Conservation (phyloP, 2,797 vertebrate genomes). For the Pantherophis alleghaniensis region DNA sequence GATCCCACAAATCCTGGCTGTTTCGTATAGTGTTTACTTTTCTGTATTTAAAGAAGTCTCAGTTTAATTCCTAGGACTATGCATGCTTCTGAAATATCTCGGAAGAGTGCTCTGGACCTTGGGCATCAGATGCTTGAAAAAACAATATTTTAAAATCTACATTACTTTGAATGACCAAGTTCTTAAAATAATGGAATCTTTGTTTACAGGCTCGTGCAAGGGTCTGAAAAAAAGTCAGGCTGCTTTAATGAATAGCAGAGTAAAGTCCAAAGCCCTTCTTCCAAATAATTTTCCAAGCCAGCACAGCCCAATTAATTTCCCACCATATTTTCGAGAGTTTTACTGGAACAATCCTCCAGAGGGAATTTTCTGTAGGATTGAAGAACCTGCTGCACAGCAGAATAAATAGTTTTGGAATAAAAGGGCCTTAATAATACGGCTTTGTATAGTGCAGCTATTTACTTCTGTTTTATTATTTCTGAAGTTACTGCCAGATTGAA, state of each 20-base stretch:
- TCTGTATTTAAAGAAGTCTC: background rate
- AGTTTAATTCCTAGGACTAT: background rate
- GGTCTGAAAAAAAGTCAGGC: background rate
- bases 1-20: too few species aligned
- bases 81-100: background rate
- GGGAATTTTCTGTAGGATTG: background rate
- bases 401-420: background rate
- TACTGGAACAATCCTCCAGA: background rate
- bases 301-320: background rate
- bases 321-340: background rate
- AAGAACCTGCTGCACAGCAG: background rate
- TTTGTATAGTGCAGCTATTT: background rate
- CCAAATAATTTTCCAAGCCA: background rate
- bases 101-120: background rate
- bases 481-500: background rate
- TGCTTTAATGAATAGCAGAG: background rate
- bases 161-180: background rate
- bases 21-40: background rate
- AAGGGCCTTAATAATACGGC: background rate
- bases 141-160: background rate
- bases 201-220: background rate
- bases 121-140: background rate
- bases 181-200: background rate
- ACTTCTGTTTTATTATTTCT: background rate
- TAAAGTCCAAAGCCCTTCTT: background rate